Evolutionary conservation across 2,797 vertebrate species (phyloP), one percentile per base, ranked within the genome.

Genomic region (Hapalemur alaotrensis): DNA sequence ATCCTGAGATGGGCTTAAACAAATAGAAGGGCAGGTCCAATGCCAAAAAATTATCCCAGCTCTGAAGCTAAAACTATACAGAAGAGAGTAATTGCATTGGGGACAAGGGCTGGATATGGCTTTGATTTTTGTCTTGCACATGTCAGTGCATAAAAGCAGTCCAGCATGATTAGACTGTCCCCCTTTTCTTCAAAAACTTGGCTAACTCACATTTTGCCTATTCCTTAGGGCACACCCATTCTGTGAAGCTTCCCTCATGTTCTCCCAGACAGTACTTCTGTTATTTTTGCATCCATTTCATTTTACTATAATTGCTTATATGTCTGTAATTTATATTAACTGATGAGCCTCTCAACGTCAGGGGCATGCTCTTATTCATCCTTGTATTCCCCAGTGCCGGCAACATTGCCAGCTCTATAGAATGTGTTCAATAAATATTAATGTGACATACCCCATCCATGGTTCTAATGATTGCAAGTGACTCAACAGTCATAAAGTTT

Each of bases 11-110:
- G 28, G 61, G 32, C 54, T 96, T 95, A 43, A 89, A 83, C 83
- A 79, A 96, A 23, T 41, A 90, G n/a, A 54, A 93, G 81, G 85
- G 28, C 32, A 84, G 48, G 35, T 65, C 73, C 95, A 93, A 93
- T 81, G 52, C 30, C 89, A 92, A 81, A 83, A 92, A 79, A 20
- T 75, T 78, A 73, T 52, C 13, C 72, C 30, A 69, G 22, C 4
- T 80, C 30, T 91, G 23, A 15, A 93, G 70, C 50, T 91, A 41
- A 76, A 91, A 67, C n/a, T 85, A 11, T 50, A 67, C 46, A 87
- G 65, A 72, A 52, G 25, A 75, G 10, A 89, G 7, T 59, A n/a
- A 57, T 67, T 17, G 13, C 41, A 46, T 0, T 63, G 22, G 10
- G 28, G 13, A 92, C 30, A 76, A 30, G 15, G 14, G 18, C 9